phyloP scores from a whole-genome alignment of 2,113 vertebrate species.

The Gnathonemus longibarbis region DNA sequence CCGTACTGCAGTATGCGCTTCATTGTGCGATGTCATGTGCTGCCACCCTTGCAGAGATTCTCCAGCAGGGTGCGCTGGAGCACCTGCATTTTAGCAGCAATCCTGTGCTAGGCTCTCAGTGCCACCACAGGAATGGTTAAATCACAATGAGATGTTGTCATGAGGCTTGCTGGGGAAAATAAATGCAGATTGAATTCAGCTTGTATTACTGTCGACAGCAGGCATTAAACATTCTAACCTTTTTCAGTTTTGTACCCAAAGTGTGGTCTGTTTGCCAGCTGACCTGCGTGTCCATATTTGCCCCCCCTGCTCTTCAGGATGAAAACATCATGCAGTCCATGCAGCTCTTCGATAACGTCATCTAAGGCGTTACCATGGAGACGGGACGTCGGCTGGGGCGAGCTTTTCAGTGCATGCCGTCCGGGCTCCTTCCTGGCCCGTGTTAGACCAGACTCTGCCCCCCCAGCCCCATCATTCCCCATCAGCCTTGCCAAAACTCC shows the following conservation, averaged over 20 bases:
- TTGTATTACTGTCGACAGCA: background rate
- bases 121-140: background rate
- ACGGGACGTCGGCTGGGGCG: background rate
- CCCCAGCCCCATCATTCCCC: background rate
- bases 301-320: conserved; percentile 58
- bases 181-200: background rate
- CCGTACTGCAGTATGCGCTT: too few species aligned
- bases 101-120: background rate
- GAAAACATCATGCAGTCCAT: conserved; percentile 91
- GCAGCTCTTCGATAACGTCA: conserved; percentile 84
- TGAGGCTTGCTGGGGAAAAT: background rate
- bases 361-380: conserved; percentile 54
- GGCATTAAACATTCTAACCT: background rate
- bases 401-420: background rate
- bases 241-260: background rate
- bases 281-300: background rate
- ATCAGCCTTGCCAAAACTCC: background rate
- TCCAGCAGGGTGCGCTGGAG: background rate
- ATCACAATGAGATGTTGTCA: background rate
- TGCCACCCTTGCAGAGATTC: background rate
- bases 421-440: background rate
- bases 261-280: background rate
- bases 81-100: background rate
- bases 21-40: background rate
- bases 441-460: background rate